A percentile compares a stretch with the other conserved stretches of the same genome.
These are phyloP conservation scores for Drosophila murphyi DNA, from an alignment of 1,140 invertebrate species.

Conservation along the genomic window DNA sequence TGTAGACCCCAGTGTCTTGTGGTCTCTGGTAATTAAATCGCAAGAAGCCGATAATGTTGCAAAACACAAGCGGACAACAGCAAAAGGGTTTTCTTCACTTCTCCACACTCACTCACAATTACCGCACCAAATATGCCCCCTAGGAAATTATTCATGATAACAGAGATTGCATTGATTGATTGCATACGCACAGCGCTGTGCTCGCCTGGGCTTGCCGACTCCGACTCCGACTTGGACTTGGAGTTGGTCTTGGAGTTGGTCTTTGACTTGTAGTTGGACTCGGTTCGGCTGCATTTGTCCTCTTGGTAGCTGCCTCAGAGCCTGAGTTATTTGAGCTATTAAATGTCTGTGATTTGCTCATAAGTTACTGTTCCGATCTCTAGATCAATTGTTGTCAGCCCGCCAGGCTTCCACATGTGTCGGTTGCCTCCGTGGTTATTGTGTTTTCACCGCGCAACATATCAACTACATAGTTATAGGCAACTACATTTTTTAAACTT, in stretches of 20 bases:
- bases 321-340: conserved; percentile 77
- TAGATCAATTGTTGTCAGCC: conserved; percentile 65
- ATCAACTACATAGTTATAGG: neutral
- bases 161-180: conserved; percentile 81
- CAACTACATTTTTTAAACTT: neutral
- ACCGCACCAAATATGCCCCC: conserved; percentile 66
- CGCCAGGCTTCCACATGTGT: conserved; percentile 59
- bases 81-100: conserved; percentile 58
- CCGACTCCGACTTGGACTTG: conserved; percentile 3
- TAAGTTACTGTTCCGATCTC: conserved; percentile 67
- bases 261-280: neutral
- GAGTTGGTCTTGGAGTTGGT: neutral
- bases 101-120: conserved; percentile 33
- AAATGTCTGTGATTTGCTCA: conserved; percentile 76
- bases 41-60: conserved; percentile 67
- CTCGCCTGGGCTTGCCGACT: conserved; percentile 25
- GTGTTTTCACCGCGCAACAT: neutral
- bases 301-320: conserved; percentile 35
- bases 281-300: conserved; percentile 15
- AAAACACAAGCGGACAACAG: conserved; percentile 14
- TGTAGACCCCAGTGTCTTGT: conserved; percentile 48
- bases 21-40: conserved; percentile 76
- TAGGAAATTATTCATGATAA: conserved; percentile 82
- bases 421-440: conserved; percentile 40
- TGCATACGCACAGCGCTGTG: conserved; percentile 19